Conservation (phyloP, 1,140 invertebrate genomes). For the Orius insidiosus region DNA sequence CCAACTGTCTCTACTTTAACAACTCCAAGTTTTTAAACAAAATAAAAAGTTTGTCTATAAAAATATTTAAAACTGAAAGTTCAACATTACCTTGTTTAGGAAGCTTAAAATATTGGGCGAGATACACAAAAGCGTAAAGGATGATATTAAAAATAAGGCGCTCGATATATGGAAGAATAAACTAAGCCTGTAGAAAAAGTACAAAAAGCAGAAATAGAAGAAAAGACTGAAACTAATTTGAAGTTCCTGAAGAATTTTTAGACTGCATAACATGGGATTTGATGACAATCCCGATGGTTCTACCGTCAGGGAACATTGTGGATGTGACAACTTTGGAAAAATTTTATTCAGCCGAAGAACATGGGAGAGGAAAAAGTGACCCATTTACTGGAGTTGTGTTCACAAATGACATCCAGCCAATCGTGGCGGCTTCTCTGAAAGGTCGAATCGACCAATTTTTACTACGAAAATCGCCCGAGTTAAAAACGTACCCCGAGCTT, state of each 20-base stretch:
- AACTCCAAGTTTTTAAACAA: constrained; percentile 21
- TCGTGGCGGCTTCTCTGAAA: constrained; percentile 49
- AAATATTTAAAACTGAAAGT: constrained; percentile 35
- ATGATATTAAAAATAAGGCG: constrained; percentile 28
- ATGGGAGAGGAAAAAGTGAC: constrained; percentile 52
- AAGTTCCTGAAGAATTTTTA: constrained; percentile 57
- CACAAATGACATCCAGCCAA: constrained; percentile 35
- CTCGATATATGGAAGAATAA: constrained; percentile 27
- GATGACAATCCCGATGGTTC: constrained; percentile 52
- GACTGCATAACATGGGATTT: constrained; percentile 63
- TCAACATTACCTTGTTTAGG: constrained; percentile 40
- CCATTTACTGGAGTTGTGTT: constrained; percentile 63
- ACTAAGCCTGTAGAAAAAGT: not conserved
- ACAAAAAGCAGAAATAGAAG: not conserved
- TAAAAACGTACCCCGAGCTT: constrained; percentile 42
- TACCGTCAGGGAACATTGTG: constrained; percentile 61
- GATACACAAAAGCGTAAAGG: constrained; percentile 30
- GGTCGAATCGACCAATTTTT: constrained; percentile 59
- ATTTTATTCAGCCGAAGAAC: constrained; percentile 43
- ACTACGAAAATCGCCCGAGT: constrained; percentile 35
- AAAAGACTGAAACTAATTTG: constrained; percentile 14
- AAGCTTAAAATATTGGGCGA: constrained; percentile 45
- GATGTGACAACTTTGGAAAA: constrained; percentile 59
- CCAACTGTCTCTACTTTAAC: constrained; percentile 8
- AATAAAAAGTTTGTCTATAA: constrained; percentile 28